Base-by-base conservation (phyloP, 2,888 invertebrate genomes). In the Aphidius colemani region DNA sequence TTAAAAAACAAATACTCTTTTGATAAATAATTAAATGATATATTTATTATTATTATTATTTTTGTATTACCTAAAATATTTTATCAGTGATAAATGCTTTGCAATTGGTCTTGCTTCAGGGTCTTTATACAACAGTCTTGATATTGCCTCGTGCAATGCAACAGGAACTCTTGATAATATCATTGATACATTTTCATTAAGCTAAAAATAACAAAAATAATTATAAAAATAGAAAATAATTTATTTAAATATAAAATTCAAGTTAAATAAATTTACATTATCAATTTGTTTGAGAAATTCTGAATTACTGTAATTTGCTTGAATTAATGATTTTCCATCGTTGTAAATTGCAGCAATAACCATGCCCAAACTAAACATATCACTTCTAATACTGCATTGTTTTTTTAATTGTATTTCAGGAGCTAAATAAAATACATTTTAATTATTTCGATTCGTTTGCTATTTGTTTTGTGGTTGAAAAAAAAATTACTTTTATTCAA, bases 331-430 rank as follows among this genome's bases (percentile, higher is more conserved):
- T 71, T 89, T 89, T 45, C 98, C 98, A 68, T 90, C 88, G 85
- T 97, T 97, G 85, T 95, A 98, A 64, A 98, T 88, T 65, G 96
- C 89, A 80, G 94, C 95, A 73, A 98, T 91, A 61, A 96, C 90
- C 88, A 98, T 91, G 13, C 98, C 98, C 71, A 98, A 85, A 0
- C 97, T 96, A 84, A 93, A 99, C 92, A 98, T 97, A 83, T 99
- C 98, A 73, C 96, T 96, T 53, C 93, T 86, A 61, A 93, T 91
- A 79, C 92, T 94, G 84, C 92, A 93, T 57, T 88, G 87, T 40
- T 93, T 92, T 73, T 88, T 88, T 40, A 88, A 87, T 84, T 98
- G 96, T 51, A 93, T 90, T 85, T 99, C 98, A 1, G 98, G 98
- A 60, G 98, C 98, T 90, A 87, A 74, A 82, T 82, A 56, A 13